Conservation (phyloP, 2,797 vertebrate genomes). For the Scolopax rusticola region DNA sequence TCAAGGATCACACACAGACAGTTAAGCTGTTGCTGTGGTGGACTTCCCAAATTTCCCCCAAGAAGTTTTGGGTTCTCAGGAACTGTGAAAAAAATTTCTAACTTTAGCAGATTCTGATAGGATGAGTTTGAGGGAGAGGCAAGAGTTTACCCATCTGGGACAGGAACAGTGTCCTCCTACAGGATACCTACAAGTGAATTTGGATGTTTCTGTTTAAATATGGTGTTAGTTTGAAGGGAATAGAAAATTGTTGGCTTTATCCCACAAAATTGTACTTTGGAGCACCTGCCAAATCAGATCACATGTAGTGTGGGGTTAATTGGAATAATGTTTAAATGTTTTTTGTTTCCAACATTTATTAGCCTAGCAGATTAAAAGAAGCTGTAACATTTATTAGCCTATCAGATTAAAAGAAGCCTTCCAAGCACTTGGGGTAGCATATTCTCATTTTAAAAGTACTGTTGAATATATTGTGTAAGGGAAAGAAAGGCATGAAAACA, state of each 20-base stretch:
- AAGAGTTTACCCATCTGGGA: not conserved
- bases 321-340: not conserved
- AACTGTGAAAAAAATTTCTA: not conserved
- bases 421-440: not conserved
- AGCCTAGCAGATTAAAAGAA: conserved; percentile 14
- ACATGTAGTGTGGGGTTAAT: not conserved
- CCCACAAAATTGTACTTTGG: not conserved
- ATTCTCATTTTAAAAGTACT: conserved; percentile 4
- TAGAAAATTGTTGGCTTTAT: not conserved
- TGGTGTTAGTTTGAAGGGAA: not conserved
- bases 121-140: not conserved
- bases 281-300: not conserved
- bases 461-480: not conserved
- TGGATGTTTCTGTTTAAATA: not conserved
- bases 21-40: not conserved
- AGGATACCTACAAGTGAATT: not conserved
- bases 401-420: not conserved
- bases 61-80: not conserved
- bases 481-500: conserved; percentile 28
- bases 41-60: not conserved
- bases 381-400: not conserved
- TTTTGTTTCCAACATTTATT: conserved; percentile 11
- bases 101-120: not conserved
- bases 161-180: not conserved
- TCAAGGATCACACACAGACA: not conserved